A percentile compares a stretch with the other conserved stretches of the same genome.
These are phyloP conservation scores for Argya squamiceps DNA, from an alignment of 2,797 vertebrate genomes.

Conservation along the genomic window DNA sequence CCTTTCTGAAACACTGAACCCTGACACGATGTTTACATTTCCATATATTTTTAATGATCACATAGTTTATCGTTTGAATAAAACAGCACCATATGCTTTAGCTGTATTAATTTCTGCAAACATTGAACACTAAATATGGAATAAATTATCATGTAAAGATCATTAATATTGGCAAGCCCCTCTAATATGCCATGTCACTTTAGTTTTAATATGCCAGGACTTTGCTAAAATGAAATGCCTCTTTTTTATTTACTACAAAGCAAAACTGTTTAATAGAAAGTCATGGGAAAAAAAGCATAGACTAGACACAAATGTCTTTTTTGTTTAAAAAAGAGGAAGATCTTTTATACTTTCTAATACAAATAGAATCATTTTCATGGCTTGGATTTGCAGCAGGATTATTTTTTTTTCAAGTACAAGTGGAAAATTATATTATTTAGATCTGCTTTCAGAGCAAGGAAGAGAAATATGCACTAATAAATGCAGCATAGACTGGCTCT, in stretches of 20 bases:
- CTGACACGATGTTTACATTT: conserved; percentile 40
- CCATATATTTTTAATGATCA: conserved; percentile 58
- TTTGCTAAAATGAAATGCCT: conserved; percentile 18
- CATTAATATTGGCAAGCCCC: conserved; percentile 1
- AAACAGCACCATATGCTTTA: conserved; percentile 9
- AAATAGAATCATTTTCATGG: background rate
- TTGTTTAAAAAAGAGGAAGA: background rate
- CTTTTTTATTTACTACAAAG: conserved; percentile 30
- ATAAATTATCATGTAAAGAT: conserved; percentile 28
- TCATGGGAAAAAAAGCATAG: background rate
- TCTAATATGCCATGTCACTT: background rate
- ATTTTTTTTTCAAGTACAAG: background rate
- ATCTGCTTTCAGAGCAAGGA: background rate
- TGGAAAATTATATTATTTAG: conserved; percentile 1
- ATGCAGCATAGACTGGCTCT: background rate
- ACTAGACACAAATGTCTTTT: background rate
- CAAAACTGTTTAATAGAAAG: background rate
- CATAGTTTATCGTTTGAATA: conserved; percentile 29
- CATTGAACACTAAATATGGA: conserved; percentile 13
- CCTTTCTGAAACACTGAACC: conserved; percentile 29
- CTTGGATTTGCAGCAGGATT: background rate
- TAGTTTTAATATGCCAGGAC: background rate
- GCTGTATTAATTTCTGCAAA: background rate
- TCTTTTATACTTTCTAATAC: background rate
- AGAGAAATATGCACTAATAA: background rate